Evolutionary conservation across 2,113 vertebrate genomes (phyloP), one percentile per base, ranked within the genome.

Genomic region (Murina feae): DNA sequence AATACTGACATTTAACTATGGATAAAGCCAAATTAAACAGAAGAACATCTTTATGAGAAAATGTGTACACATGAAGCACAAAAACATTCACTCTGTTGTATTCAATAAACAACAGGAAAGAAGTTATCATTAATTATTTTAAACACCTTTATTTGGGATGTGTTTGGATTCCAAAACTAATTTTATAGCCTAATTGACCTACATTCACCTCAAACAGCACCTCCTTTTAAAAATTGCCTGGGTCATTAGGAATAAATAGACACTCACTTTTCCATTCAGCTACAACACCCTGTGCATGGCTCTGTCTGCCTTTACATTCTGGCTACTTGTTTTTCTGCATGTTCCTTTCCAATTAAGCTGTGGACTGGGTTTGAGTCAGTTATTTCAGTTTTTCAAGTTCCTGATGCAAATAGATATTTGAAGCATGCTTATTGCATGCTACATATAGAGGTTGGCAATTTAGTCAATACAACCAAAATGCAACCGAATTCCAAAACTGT

Each of bases 1-100:
- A 98, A 98, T 95, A 97, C 95, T 97, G 98, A 84, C 93, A 95
- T 93, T 96, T 97, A 97, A 94, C 95, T 97, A 96, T 95, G 97
- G 95, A 96, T 97, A 97, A 95, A 97, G 95, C 79, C 90, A 97
- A 98, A 96, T 98, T 98, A 98, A 98, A 95, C 97, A 90, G 96
- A 98, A 98, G 94, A 94, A 53, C 87, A 92, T 86, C 84, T 97
- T 97, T 96, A 32, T 90, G 95, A 97, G 97, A 97, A 96, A 98
- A 95, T 90, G 96, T 90, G 71, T 93, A 90, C 72, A 98, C 97
- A 97, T 89, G 94, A 68, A 97, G 96, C 85, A 96, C 86, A 89
- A 91, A 96, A 97, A 95, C n/a, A 92, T 72, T 86, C 32, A 21
- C 66, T 96, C 32, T 96, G 49, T 92, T 95, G 58, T 95, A 90